phyloP scores from a whole-genome alignment of 2,797 vertebrate species.

The Tokudaia muenninki region DNA sequence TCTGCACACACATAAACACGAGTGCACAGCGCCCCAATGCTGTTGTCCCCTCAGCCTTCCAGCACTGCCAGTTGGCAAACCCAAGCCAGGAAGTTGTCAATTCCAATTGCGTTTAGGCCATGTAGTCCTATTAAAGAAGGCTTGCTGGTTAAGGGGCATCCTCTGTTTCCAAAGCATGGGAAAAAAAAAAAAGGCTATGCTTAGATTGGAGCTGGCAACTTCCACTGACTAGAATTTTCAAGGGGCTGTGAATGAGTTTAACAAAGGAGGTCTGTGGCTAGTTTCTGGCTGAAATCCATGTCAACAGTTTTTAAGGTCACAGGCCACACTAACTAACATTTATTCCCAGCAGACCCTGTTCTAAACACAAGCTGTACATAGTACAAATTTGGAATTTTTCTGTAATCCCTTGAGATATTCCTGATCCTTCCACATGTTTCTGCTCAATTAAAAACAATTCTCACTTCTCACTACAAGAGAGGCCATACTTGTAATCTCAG shows the following conservation, averaged over 20 bases:
- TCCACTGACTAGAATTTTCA: conserved; percentile 94
- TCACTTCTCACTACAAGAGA: conserved; percentile 95
- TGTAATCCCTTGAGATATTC: conserved; percentile 99
- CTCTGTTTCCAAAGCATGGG: conserved; percentile 98
- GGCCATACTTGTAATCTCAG: conserved; percentile 87
- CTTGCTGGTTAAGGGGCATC: conserved; percentile 94
- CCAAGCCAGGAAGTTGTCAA: conserved; percentile 98
- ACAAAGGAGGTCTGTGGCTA: conserved; percentile 99
- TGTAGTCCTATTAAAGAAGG: conserved; percentile 93
- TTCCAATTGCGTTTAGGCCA: conserved; percentile 95
- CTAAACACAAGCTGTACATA: conserved; percentile 97
- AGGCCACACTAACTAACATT: conserved; percentile 99
- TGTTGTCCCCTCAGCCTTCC: conserved; percentile 89
- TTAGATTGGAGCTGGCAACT: conserved; percentile 97
- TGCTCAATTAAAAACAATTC: conserved; percentile 99
- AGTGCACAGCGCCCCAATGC: conserved; percentile 88
- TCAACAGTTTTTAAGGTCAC: conserved; percentile 98
- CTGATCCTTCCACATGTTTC: conserved; percentile 99
- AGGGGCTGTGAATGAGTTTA: conserved; percentile 98
- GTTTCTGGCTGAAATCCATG: conserved; percentile 98
- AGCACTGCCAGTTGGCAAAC: conserved; percentile 96
- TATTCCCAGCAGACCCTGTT: conserved; percentile 99
- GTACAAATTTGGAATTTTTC: conserved; percentile 97
- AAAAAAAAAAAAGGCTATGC: conserved; percentile 91
- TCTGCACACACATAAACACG: conserved; percentile 88